Conservation (phyloP, 2,797 vertebrate genomes). For the Chaunax sp. region DNA sequence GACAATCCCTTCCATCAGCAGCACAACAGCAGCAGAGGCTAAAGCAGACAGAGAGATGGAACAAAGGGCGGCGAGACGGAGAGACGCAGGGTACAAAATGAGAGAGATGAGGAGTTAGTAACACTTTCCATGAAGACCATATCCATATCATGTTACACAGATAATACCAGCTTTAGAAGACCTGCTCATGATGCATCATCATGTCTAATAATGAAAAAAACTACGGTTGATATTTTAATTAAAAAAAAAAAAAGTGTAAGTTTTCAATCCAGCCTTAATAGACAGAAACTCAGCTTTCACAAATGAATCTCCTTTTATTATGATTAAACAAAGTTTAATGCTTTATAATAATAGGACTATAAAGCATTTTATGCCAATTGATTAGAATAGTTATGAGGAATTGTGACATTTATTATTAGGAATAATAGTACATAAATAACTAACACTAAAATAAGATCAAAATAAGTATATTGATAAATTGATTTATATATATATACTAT, state of each 20-base stretch:
- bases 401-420: not conserved
- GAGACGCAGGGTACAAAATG: slow-evolving; percentile 40
- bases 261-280: too few relatives aligned
- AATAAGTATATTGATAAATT: slow-evolving; percentile 4
- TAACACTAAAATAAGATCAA: not conserved
- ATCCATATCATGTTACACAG: not conserved
- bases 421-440: not conserved
- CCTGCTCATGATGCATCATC: not conserved
- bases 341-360: too few relatives aligned
- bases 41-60: slow-evolving; percentile 62
- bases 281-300: too few relatives aligned
- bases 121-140: slow-evolving; percentile 27
- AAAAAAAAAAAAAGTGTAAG: too few relatives aligned
- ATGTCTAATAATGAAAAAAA: not conserved
- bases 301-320: not conserved
- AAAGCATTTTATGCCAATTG: too few relatives aligned
- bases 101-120: slow-evolving; percentile 38
- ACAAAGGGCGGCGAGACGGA: slow-evolving; percentile 64
- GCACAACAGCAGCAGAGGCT: slow-evolving; percentile 47
- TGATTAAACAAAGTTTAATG: not conserved
- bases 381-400: not conserved
- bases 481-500: not conserved
- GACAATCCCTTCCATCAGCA: slow-evolving; percentile 84
- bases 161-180: not conserved
- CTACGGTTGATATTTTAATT: not conserved